A percentile compares a stretch with the other conserved stretches of the same genome.
These are phyloP conservation scores for Saccostrea cuccullata DNA, from an alignment of 1,140 invertebrate species.

Conservation along the genomic window DNA sequence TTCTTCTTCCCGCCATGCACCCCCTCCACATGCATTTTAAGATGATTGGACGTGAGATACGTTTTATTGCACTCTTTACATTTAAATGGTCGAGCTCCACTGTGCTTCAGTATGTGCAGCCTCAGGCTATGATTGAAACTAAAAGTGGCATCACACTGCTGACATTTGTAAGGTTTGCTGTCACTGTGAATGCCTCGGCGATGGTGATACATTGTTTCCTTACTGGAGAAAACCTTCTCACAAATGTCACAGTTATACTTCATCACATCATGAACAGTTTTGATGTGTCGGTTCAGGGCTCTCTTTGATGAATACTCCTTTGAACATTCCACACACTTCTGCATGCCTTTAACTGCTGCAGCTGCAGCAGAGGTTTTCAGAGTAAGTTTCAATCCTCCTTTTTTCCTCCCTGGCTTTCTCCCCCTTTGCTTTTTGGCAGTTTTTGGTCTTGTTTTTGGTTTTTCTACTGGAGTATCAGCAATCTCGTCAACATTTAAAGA, in stretches of 20 bases:
- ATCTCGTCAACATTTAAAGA: not conserved
- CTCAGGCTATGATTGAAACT: conserved; percentile 81
- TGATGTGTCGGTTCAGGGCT: conserved; percentile 93
- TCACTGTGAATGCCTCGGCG: conserved; percentile 77
- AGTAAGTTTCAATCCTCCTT: conserved; percentile 6
- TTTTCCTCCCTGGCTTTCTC: conserved; percentile 39
- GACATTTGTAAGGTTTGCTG: conserved; percentile 81
- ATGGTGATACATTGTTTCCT: conserved; percentile 80
- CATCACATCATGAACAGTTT: conserved; percentile 85
- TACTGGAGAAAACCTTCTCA: conserved; percentile 80
- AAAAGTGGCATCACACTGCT: conserved; percentile 81
- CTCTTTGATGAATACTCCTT: conserved; percentile 94
- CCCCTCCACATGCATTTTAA: conserved; percentile 71
- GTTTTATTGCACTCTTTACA: conserved; percentile 80
- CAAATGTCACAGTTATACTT: conserved; percentile 80
- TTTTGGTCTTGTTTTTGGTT: not conserved
- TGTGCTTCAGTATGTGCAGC: conserved; percentile 80
- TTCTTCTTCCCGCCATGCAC: conserved; percentile 66
- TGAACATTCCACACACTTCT: conserved; percentile 88
- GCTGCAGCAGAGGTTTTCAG: not conserved
- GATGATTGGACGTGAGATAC: conserved; percentile 71
- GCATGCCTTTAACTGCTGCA: conserved; percentile 34
- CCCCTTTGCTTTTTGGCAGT: conserved; percentile 13
- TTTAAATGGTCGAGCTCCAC: conserved; percentile 79
- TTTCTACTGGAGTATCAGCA: not conserved